These are phyloP conservation scores for Varanus salvator DNA, from an alignment of 2,113 vertebrate species.

Conservation along the genomic window DNA sequence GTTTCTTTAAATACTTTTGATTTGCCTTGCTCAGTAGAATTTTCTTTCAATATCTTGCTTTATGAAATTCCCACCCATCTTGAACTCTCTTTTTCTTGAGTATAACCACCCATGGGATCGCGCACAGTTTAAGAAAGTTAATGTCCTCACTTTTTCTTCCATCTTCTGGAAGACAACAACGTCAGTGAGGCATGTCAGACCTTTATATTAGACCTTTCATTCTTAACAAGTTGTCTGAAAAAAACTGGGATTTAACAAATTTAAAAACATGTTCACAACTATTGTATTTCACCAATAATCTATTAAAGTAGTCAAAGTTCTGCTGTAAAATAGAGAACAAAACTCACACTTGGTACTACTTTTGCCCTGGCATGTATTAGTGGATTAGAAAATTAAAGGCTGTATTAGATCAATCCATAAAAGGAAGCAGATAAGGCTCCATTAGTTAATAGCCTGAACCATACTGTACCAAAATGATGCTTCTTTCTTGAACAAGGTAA, in stretches of 20 bases:
- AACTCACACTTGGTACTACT: neutral
- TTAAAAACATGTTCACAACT: neutral
- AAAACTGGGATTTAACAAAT: neutral
- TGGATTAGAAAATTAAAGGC: neutral
- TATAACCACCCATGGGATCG: neutral
- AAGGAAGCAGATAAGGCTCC: neutral
- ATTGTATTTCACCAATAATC: neutral
- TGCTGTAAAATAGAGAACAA: neutral
- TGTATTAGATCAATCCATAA: neutral
- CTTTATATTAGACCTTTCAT: neutral
- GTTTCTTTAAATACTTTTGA: neutral
- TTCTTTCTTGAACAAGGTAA: neutral
- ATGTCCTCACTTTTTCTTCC: neutral
- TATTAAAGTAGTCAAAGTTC: neutral
- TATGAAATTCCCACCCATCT: neutral
- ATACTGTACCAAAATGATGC: neutral
- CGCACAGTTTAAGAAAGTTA: neutral
- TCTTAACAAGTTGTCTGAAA: neutral
- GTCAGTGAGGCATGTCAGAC: neutral
- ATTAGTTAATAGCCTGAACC: neutral
- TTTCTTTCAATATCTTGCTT: neutral
- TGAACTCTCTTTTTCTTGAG: neutral
- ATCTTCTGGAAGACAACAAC: neutral
- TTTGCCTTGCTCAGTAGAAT: neutral
- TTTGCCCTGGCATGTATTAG: neutral